A percentile compares a stretch with the other conserved stretches of the same genome.
Evolutionary conservation across 2,797 vertebrate species (phyloP).

Genomic region (Neomorphus geoffroyi): DNA sequence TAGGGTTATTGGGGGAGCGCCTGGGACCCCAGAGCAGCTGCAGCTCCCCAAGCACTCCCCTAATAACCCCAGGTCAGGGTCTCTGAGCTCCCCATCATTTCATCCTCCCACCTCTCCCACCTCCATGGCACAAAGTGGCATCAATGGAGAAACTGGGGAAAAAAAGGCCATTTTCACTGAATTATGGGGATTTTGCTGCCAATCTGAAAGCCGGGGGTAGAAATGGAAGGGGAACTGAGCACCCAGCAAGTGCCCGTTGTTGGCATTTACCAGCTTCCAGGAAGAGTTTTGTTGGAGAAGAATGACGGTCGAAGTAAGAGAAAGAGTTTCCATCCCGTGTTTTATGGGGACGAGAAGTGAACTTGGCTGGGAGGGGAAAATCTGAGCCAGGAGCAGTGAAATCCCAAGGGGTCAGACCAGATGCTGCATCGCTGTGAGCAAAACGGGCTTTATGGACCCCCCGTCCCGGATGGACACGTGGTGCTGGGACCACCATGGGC

Average conservation of each 20-base stretch:
- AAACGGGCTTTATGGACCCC: neutral
- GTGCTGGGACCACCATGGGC: neutral
- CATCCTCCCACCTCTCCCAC: neutral
- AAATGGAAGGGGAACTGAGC: accelerated
- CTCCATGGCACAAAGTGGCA: accelerated
- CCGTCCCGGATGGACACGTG: accelerated
- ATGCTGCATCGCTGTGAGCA: accelerated
- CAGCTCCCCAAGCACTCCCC: accelerated
- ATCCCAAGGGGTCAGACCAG: neutral
- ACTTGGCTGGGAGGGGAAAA: neutral
- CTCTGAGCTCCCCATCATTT: accelerated
- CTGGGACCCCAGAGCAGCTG: accelerated
- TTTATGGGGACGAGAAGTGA: neutral
- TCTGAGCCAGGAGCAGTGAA: neutral
- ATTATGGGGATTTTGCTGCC: neutral
- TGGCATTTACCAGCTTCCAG: neutral
- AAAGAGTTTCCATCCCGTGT: neutral
- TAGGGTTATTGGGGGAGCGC: neutral
- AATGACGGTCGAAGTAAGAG: neutral
- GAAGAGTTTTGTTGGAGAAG: neutral
- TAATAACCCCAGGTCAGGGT: too few species aligned
- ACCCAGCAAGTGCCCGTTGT: accelerated
- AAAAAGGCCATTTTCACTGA: accelerated
- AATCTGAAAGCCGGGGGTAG: neutral
- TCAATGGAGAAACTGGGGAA: accelerated